These are phyloP conservation scores for Jaculus jaculus DNA, from an alignment of 2,113 vertebrate species.

Conservation along the genomic window DNA sequence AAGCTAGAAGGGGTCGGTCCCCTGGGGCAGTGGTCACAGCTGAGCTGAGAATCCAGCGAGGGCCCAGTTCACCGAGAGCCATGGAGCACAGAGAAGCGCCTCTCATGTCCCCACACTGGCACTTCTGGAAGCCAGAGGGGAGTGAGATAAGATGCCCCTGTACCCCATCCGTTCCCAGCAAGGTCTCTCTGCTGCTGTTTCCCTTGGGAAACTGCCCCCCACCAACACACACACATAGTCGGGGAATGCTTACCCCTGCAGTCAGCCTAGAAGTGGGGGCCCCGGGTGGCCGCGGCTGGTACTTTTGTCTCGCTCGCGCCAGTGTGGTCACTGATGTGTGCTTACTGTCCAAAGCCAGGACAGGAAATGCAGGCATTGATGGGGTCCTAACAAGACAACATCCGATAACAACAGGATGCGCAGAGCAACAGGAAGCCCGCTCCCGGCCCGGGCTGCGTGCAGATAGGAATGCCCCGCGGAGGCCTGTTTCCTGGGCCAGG, in stretches of 20 bases:
- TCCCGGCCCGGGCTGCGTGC: neutral
- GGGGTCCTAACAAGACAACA: neutral
- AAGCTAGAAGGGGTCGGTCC: neutral
- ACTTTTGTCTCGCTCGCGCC: neutral
- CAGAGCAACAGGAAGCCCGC: neutral
- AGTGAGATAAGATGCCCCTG: neutral
- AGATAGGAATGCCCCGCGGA: neutral
- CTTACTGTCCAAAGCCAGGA: neutral
- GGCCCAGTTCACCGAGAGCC: too few relatives aligned
- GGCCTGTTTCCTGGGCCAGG: neutral
- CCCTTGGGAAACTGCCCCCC: neutral
- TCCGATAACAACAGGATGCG: neutral
- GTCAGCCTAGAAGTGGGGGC: neutral
- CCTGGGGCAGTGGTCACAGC: neutral
- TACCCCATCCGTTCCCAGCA: neutral
- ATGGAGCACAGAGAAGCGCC: too few relatives aligned
- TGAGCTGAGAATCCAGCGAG: too few relatives aligned
- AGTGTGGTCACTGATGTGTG: neutral
- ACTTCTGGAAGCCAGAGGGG: neutral
- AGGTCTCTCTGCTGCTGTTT: neutral
- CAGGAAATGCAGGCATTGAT: neutral
- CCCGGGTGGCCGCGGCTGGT: neutral
- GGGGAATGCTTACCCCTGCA: constrained; percentile 31
- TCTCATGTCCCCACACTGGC: neutral
- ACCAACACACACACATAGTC: too few relatives aligned